These are phyloP conservation scores for Zapornia atra DNA, from an alignment of 2,113 vertebrate species.

Conservation along the genomic window DNA sequence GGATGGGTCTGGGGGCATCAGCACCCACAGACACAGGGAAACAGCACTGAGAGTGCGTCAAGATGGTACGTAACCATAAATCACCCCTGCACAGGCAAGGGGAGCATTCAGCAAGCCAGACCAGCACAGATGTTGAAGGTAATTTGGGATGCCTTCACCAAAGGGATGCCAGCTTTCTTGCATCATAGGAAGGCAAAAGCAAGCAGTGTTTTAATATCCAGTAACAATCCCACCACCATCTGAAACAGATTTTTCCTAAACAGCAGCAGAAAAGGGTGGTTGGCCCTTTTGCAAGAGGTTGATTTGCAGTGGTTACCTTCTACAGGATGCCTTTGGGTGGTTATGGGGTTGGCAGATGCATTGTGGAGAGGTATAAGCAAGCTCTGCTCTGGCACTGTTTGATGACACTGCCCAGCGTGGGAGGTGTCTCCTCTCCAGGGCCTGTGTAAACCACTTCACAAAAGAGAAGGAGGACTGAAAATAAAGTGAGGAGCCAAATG, in stretches of 20 bases:
- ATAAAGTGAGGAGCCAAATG: background rate
- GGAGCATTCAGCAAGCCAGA: background rate
- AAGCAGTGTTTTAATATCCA: background rate
- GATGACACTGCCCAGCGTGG: background rate
- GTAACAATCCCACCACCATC: background rate
- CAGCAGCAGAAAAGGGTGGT: background rate
- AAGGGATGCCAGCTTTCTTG: background rate
- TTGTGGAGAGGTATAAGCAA: background rate
- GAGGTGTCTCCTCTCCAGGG: background rate
- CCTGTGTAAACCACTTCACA: background rate
- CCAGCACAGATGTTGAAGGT: background rate
- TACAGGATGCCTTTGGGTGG: background rate
- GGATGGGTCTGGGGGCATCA: background rate
- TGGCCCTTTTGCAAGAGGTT: background rate
- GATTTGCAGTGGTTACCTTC: background rate
- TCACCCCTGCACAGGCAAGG: background rate
- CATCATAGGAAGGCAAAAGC: background rate
- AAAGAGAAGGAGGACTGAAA: background rate
- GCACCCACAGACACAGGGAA: background rate
- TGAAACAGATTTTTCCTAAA: background rate
- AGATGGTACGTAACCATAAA: background rate
- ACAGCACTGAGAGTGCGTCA: background rate
- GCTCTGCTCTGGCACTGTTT: fast-evolving
- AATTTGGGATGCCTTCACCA: background rate
- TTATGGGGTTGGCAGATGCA: fast-evolving